Base-by-base conservation (phyloP, 53 echinoderm and acorn worm genomes). In the Holothuria leucospilota region DNA sequence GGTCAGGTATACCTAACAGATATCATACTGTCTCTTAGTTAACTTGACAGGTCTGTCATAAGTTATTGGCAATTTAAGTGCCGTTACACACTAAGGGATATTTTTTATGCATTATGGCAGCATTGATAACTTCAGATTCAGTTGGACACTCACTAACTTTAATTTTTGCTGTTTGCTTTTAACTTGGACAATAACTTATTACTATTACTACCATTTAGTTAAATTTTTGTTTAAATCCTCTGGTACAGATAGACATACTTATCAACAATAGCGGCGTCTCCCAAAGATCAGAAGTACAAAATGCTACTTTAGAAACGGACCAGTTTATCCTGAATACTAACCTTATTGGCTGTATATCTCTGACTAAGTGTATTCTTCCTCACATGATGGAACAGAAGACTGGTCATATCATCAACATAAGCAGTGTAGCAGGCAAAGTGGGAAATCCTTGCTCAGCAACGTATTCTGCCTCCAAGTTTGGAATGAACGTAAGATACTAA, bases 401-500 rank as follows among this genome's bases (percentile, higher is more conserved):
- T 63, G 96, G 96, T n/a, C 96, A 96, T 67, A 89, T 96, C 42
- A 92, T 96, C 73, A 94, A 94, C 87, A 89, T 94, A 80, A 94
- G 94, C 62, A 96, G 96, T 82, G 77, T 91, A 8, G 84, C 90
- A 46, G 96, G 96, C 4, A 90, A 87, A 53, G 21, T 92, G 64
- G 84, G 90, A 39, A 39, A 73, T 24, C 86, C 92, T 25, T 62
- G 92, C 15, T 72, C 88, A 0, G 58, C 94, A 18, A 84, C 94
- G 7, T 96, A 96, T 34, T 28, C 63, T 66, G 96, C 92, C 20
- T 88, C 96, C 20, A 96, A 96, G 51, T 89, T 86, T 87, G 96
- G 92, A 59, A 65, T 96, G 62, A 83, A 90, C 26, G 96, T 96
- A 89, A 94, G 93, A 56, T 61, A 23, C 20, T 20, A 5, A 29